A percentile compares a stretch with the other conserved stretches of the same genome.
Evolutionary conservation across 1,140 invertebrate genomes (phyloP).

Genomic region (Sitodiplosis mosellana): DNA sequence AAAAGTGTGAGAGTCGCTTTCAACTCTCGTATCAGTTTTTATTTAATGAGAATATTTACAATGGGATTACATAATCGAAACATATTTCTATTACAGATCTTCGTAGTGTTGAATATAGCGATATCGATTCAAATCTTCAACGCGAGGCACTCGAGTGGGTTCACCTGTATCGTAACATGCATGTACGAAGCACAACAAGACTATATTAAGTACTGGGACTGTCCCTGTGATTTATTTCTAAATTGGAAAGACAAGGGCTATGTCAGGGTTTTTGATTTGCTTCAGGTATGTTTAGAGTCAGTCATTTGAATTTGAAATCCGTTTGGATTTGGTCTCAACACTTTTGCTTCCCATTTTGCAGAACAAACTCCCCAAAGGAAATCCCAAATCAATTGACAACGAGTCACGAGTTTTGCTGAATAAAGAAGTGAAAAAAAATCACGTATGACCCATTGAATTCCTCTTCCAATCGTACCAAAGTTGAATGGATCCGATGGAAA

Average conservation of each 20-base stretch:
- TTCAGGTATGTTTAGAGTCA: constrained; percentile 24
- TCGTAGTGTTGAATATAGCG: not conserved
- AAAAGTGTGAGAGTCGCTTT: no score
- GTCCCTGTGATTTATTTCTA: constrained; percentile 33
- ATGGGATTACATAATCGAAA: no score
- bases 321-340: no score
- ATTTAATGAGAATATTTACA: no score
- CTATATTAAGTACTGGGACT: constrained; percentile 33
- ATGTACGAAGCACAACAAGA: constrained; percentile 34
- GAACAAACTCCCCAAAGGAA: constrained; percentile 3
- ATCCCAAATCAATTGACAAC: not conserved
- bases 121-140: constrained; percentile 14
- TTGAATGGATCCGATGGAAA: constrained; percentile 23
- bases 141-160: constrained; percentile 30
- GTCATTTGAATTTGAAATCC: no score
- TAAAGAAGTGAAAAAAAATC: constrained; percentile 29
- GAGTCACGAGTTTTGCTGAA: constrained; percentile 24
- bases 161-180: constrained; percentile 30
- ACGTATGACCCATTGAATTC: constrained; percentile 20
- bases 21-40: no score
- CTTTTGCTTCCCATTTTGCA: constrained; percentile 8
- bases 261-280: constrained; percentile 32
- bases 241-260: constrained; percentile 44
- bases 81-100: not conserved
- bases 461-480: constrained; percentile 7